Evolutionary conservation across 2,888 invertebrate genomes (phyloP).

Genomic region (Dysmachus trigonus): DNA sequence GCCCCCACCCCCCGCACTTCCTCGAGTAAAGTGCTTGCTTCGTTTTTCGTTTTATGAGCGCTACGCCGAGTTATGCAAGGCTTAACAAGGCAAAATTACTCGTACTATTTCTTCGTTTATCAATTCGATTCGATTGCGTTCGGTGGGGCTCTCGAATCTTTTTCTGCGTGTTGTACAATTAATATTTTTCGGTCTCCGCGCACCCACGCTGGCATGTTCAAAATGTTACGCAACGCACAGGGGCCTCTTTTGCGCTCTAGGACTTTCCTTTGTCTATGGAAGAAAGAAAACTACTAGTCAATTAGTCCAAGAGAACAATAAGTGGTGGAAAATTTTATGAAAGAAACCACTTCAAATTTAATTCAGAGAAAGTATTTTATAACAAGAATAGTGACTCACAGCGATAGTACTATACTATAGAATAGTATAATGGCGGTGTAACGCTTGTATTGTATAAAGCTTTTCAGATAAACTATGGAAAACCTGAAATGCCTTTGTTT

Average conservation of each 20-base stretch:
- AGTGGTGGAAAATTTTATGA: not conserved
- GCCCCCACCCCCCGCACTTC: not conserved
- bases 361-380: not conserved
- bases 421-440: no score
- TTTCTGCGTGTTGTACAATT: not conserved
- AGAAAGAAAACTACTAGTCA: not conserved
- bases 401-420: not conserved
- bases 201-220: no score
- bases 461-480: no score
- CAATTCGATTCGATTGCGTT: not conserved
- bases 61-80: slow-evolving; percentile 22
- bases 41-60: not conserved
- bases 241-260: not conserved
- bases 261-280: not conserved
- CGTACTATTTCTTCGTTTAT: slow-evolving; percentile 2
- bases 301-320: not conserved
- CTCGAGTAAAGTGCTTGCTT: not conserved
- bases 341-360: not conserved
- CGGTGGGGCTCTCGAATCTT: not conserved
- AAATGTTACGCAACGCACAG: not conserved
- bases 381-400: not conserved
- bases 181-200: not conserved
- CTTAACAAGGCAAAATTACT: not conserved
- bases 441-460: no score
- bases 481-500: no score